These are phyloP conservation scores for Melanargia galathea DNA, from an alignment of 2,888 invertebrate species.

Conservation along the genomic window DNA sequence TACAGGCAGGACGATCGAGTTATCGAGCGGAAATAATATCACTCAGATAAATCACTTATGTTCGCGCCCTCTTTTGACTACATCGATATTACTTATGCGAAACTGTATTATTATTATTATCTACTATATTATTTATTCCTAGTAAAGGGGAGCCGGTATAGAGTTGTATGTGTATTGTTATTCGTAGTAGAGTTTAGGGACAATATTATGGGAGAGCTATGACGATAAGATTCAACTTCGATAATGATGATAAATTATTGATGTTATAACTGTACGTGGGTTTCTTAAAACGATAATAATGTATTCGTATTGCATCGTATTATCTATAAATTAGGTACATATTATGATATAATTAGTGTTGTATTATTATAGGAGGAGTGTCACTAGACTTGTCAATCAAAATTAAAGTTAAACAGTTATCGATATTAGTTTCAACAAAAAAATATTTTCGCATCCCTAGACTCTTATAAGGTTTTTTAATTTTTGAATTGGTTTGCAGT, in stretches of 20 bases:
- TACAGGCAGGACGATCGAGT: constrained; percentile 15
- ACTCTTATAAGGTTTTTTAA: no score
- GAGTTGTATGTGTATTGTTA: background rate
- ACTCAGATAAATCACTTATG: constrained; percentile 25
- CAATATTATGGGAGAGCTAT: background rate
- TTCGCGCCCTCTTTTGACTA: constrained; percentile 9
- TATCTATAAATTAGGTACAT: no score
- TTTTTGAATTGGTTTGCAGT: no score
- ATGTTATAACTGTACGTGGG: background rate
- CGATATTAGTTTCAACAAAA: no score
- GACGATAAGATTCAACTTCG: background rate
- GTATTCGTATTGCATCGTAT: no score
- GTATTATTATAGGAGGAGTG: no score
- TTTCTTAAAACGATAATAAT: background rate
- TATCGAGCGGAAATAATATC: constrained; percentile 23
- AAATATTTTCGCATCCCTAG: no score
- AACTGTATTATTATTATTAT: background rate
- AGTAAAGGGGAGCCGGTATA: background rate
- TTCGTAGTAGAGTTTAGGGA: background rate
- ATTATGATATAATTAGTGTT: no score
- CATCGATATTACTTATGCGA: no score
- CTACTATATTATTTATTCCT: background rate
- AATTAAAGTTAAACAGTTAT: no score
- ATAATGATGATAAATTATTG: background rate
- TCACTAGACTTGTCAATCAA: no score